Evolutionary conservation across 1,140 invertebrate genomes (phyloP).

Genomic region (Calosoma granatense): DNA sequence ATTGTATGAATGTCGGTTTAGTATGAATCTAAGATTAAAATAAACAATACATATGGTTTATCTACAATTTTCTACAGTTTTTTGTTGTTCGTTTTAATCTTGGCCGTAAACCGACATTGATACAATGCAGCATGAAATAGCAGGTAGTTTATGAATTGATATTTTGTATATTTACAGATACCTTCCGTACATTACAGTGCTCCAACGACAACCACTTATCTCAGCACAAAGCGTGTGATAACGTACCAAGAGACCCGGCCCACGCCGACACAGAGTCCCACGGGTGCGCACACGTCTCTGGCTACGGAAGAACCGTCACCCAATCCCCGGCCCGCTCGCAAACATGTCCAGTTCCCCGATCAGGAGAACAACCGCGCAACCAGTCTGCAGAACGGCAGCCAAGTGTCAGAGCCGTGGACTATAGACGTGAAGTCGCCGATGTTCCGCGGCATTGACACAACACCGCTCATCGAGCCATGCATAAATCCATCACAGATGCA

Average conservation of each 20-base stretch:
- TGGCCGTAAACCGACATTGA: too few relatives aligned
- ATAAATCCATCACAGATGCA: constrained; percentile 10
- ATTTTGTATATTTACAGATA: constrained; percentile 24
- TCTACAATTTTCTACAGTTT: too few relatives aligned
- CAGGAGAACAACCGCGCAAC: constrained; percentile 25
- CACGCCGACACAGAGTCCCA: constrained; percentile 31
- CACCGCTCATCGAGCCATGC: constrained; percentile 26
- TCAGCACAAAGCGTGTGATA: constrained; percentile 24
- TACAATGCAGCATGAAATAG: too few relatives aligned
- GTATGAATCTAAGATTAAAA: too few relatives aligned
- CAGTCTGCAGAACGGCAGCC: constrained; percentile 20
- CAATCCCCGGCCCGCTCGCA: constrained; percentile 22
- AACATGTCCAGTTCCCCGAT: constrained; percentile 32
- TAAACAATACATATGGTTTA: too few relatives aligned
- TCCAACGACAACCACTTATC: constrained; percentile 31
- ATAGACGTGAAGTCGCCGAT: constrained; percentile 21
- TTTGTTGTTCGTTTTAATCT: too few relatives aligned
- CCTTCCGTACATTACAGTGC: constrained; percentile 32
- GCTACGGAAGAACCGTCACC: constrained; percentile 25
- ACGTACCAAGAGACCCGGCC: constrained; percentile 29
- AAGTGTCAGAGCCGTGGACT: constrained; percentile 28
- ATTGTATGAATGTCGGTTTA: too few relatives aligned
- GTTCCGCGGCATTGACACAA: constrained; percentile 24
- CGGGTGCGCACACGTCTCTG: constrained; percentile 23
- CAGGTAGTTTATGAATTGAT: too few relatives aligned